Percentiles rank a stretch among this genome's conserved stretches.
These are phyloP conservation scores for Kryptopterus vitreolus DNA, from an alignment of 2,797 vertebrate genomes.

Conservation along the genomic window DNA sequence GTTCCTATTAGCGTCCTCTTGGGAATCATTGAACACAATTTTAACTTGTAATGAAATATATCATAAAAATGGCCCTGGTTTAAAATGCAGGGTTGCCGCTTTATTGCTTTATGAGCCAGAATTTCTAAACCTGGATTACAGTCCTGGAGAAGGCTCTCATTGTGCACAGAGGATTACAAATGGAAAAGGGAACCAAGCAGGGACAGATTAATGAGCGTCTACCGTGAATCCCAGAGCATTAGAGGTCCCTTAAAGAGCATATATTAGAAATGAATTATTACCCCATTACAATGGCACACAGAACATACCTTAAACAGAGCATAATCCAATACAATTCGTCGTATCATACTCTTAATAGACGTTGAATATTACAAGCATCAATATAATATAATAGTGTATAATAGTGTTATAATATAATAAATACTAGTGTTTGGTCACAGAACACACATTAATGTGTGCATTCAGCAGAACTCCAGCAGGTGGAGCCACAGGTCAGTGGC, in stretches of 20 bases:
- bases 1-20: neutral
- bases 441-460: too few species aligned
- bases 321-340: neutral
- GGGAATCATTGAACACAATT: conserved; percentile 11
- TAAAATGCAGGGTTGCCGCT: neutral
- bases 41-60: conserved; percentile 13
- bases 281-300: neutral
- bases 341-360: neutral
- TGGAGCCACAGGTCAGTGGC: neutral
- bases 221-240: neutral
- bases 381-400: too few species aligned
- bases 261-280: neutral
- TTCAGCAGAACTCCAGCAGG: neutral
- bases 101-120: neutral
- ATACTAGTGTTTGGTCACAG: neutral
- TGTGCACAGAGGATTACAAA: neutral
- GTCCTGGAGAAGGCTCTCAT: neutral
- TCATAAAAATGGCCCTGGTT: neutral
- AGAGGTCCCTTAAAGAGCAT: neutral
- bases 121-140: neutral
- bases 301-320: neutral
- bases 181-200: neutral
- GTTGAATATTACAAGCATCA: neutral
- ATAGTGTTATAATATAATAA: too few species aligned
- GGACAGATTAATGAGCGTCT: neutral